Evolutionary conservation across 2,113 vertebrate species (phyloP).

Genomic region (Calidris pugnax): DNA sequence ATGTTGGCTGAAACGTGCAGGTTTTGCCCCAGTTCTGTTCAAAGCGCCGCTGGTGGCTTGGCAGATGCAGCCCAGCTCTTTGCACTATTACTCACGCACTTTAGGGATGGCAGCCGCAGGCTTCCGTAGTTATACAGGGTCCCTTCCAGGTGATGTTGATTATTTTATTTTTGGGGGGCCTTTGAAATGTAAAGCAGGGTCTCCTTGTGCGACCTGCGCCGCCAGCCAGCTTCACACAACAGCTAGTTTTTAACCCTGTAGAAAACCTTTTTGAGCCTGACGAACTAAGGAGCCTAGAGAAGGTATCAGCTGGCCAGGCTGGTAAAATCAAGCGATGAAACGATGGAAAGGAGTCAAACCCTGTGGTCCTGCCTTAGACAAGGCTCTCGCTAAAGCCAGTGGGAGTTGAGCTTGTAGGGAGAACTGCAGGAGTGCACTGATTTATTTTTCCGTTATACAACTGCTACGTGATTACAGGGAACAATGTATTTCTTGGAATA

Average conservation of each 20-base stretch:
- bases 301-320: background rate
- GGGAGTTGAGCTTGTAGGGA: background rate
- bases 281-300: background rate
- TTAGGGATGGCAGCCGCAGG: background rate
- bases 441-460: background rate
- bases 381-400: background rate
- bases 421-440: background rate
- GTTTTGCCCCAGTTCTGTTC: background rate
- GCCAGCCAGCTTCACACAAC: background rate
- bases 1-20: background rate
- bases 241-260: background rate
- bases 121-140: background rate
- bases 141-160: background rate
- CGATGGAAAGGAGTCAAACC: background rate
- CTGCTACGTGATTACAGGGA: conserved; percentile 17
- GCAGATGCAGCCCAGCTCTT: background rate
- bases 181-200: background rate
- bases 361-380: background rate
- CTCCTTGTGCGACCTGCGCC: background rate
- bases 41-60: background rate
- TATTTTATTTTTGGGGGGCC: background rate
- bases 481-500: conserved; percentile 21
- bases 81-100: conserved; percentile 11
- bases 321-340: background rate
- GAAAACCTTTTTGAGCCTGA: background rate